A percentile compares a stretch with the other conserved stretches of the same genome.
Evolutionary conservation across 2,888 invertebrate genomes (phyloP).

Genomic region (Temnothorax ravouxi): DNA sequence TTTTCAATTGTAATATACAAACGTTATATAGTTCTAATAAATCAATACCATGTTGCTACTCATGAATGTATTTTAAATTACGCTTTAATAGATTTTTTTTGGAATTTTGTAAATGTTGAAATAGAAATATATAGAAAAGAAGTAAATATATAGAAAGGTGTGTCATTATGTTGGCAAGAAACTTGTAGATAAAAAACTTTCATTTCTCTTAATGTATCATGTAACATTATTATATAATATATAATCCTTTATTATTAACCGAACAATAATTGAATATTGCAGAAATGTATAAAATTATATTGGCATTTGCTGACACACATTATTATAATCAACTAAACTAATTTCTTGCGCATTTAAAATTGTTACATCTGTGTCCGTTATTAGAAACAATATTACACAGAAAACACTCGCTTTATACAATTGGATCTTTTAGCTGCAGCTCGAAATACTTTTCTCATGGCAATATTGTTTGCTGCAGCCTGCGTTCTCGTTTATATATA

Average conservation of each 20-base stretch:
- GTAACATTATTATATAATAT: not conserved
- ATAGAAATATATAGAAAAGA: not conserved
- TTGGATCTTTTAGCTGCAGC: not conserved
- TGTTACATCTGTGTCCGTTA: not conserved
- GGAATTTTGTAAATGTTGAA: not conserved
- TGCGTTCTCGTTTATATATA: not conserved
- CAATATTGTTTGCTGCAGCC: not conserved
- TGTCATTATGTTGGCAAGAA: not conserved
- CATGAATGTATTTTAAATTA: not conserved
- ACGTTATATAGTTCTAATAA: not conserved
- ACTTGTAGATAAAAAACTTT: not conserved
- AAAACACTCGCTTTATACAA: not conserved
- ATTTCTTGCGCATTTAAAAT: not conserved
- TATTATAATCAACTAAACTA: not conserved
- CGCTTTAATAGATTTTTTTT: not conserved
- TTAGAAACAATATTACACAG: not conserved
- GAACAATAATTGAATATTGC: not conserved
- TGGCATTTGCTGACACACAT: not conserved
- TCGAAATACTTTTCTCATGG: not conserved
- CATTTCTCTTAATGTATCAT: not conserved
- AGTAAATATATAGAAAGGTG: not conserved
- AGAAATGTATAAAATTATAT: not conserved
- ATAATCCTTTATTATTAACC: not conserved
- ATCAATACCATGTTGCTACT: not conserved
- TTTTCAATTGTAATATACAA: slow-evolving; percentile 5